phyloP scores from a whole-genome alignment of 2,888 invertebrate species.

The Troides aeacus region DNA sequence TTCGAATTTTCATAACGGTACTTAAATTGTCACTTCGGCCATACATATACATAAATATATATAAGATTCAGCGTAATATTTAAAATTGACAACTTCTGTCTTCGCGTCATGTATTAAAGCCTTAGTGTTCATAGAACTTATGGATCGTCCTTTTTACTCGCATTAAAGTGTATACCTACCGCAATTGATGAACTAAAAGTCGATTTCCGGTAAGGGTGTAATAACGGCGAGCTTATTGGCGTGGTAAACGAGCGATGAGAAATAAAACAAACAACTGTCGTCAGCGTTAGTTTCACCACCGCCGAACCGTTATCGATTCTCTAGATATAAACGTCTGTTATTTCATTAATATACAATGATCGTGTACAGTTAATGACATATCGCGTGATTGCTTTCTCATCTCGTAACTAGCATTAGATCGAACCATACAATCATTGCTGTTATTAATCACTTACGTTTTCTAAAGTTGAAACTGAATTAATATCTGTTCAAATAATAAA shows the following conservation, averaged over 20 bases:
- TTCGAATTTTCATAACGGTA: no score
- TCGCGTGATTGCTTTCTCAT: background rate
- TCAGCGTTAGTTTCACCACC: conserved; percentile 60
- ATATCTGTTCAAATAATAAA: background rate
- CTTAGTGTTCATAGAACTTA: background rate
- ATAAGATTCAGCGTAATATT: no score
- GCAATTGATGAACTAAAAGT: conserved; percentile 69
- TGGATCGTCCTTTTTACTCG: background rate
- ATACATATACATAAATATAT: no score
- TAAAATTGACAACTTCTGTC: background rate
- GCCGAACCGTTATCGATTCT: conserved; percentile 21
- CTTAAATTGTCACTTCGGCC: no score
- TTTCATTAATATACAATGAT: conserved; percentile 15
- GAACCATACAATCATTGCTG: background rate
- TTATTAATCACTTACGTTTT: background rate
- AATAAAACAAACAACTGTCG: conserved; percentile 76
- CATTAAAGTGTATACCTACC: conserved; percentile 41
- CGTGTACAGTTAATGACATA: conserved; percentile 20
- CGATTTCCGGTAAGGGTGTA: conserved; percentile 64
- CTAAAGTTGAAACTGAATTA: background rate
- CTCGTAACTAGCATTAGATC: background rate
- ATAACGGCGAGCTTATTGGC: conserved; percentile 60
- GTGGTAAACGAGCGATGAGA: conserved; percentile 59
- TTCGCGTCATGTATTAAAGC: background rate
- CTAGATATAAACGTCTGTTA: conserved; percentile 8